Base-by-base conservation (phyloP, 2,113 vertebrate genomes). In the Bufo bufo region DNA sequence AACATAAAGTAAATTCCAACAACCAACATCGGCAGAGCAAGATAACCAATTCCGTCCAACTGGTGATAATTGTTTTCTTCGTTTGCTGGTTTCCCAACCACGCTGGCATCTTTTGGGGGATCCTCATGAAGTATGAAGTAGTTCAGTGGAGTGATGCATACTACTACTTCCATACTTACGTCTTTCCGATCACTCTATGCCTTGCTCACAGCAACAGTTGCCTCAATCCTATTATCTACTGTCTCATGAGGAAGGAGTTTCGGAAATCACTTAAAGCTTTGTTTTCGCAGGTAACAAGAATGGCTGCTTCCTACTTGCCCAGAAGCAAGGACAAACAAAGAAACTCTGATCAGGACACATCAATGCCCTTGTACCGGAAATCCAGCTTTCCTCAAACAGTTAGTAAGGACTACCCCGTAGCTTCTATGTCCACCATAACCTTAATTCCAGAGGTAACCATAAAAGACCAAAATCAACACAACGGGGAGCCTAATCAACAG, bases 71-170 rank as follows among this genome's bases (percentile, higher is more conserved):
- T 23, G 94, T 95, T 71, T 96, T 96, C 85, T 96, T 96, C 90
- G 16, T 96, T 82, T 96, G 96, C 91, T 96, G 96, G 95, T 93
- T 96, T 84, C 96, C 96, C 58, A 96, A 96, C 89, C 96, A 96
- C 88, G 95, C 96, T 0, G 92, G 95, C 82, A 96, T 95, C 6
- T 85, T 95, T 61, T 96, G 96, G 96, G 94, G 96, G 0, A 93
- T 95, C 77, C 89, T 96, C 3, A 95, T 96, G 85, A 96, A 96
- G 88, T 95, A 95, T 45, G 95, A 96, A 90, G 81, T 95, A 86
- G 93, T 95, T 75, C 95, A 94, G 54, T 96, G 96, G 90, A 95
- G 92, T 7, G 94, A 94, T 63, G 95, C 95, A 33, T 96, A 96
- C 90, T 96, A 96, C 90, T 95, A 94, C 69, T 90, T 94, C 20